Percentiles rank a stretch among this genome's conserved stretches.
Conservation (phyloP, 2,113 vertebrate genomes). For the Coptodon bakossiorum region DNA sequence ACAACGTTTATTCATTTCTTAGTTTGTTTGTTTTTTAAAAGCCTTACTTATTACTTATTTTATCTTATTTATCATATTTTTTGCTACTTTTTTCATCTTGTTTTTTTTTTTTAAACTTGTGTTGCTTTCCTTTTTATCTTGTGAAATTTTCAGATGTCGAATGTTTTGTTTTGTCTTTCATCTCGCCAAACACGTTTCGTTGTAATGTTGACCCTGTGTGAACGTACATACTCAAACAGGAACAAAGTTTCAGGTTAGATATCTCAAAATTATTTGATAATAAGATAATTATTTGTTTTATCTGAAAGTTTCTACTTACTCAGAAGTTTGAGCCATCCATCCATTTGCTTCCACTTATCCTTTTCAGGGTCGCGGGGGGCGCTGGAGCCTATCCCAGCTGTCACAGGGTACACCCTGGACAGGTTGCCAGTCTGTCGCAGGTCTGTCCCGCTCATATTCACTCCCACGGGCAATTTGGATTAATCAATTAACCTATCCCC, state of each 20-base stretch:
- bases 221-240: not conserved
- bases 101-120: not conserved
- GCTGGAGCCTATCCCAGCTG: not conserved
- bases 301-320: not conserved
- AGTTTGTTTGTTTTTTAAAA: fast-evolving
- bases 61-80: not conserved
- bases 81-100: not conserved
- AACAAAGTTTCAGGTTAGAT: not conserved
- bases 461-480: not conserved
- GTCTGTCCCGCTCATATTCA: not conserved
- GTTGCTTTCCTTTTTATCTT: not conserved
- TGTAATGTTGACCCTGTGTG: not conserved
- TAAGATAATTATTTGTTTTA: not conserved
- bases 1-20: not conserved
- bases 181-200: not conserved
- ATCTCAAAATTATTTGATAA: not conserved
- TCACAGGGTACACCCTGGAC: not conserved
- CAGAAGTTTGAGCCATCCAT: not conserved
- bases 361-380: not conserved
- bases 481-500: not conserved
- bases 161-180: not conserved
- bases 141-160: not conserved
- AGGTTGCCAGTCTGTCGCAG: not conserved
- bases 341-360: not conserved
- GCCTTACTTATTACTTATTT: not conserved